These are phyloP conservation scores for Petrocephalus sullivani DNA, from an alignment of 2,797 vertebrate genomes.

Conservation along the genomic window DNA sequence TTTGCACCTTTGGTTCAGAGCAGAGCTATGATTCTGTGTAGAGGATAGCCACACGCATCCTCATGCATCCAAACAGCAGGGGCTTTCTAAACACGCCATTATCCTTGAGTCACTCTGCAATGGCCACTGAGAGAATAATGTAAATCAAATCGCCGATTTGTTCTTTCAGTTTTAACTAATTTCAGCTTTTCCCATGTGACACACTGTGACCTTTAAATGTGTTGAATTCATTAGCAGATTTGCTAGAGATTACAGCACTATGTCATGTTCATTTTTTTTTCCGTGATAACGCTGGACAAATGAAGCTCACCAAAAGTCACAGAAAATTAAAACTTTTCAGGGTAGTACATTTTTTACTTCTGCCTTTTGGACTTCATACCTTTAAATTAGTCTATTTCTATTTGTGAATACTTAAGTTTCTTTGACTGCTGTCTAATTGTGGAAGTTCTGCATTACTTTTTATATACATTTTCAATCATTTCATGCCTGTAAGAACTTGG, in stretches of 20 bases:
- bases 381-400: neutral
- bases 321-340: slow-evolving; percentile 1
- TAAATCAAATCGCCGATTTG: slow-evolving; percentile 12
- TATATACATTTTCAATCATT: neutral
- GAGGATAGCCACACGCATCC: neutral
- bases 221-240: slow-evolving; percentile 27
- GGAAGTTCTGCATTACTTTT: neutral
- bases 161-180: slow-evolving; percentile 13
- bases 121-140: neutral
- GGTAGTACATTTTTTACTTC: neutral
- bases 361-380: neutral
- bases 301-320: slow-evolving; percentile 3
- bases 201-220: slow-evolving; percentile 20
- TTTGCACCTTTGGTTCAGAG: neutral
- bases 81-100: neutral
- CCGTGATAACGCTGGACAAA: neutral
- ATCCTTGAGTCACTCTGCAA: neutral
- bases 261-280: slow-evolving; percentile 23
- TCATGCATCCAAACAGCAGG: neutral
- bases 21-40: too few species aligned
- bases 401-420: neutral
- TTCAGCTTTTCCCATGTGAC: slow-evolving; percentile 14
- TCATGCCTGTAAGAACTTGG: neutral
- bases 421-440: neutral
- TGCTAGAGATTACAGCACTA: slow-evolving; percentile 18